Evolutionary conservation across 2,888 invertebrate genomes (phyloP).

Genomic region (Strigamia crassipes): DNA sequence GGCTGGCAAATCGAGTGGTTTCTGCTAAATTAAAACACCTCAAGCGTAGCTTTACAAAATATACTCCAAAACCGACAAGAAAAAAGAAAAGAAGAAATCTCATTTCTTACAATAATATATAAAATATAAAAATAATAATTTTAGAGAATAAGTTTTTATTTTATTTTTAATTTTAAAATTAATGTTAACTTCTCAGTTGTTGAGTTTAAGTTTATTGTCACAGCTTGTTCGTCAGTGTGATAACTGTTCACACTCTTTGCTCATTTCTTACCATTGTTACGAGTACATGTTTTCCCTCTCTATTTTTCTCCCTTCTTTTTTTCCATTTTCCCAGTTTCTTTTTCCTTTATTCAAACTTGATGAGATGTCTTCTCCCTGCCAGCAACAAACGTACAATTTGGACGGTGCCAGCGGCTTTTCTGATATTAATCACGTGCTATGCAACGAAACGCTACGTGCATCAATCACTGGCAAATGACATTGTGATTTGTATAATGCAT

Average conservation of each 20-base stretch:
- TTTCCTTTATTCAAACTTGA: conserved; percentile 16
- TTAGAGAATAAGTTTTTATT: no score
- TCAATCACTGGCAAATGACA: conserved; percentile 10
- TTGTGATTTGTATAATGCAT: neutral
- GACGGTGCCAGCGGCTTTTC: conserved; percentile 21
- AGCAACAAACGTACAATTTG: conserved; percentile 21
- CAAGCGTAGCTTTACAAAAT: neutral
- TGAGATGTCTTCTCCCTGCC: conserved; percentile 21
- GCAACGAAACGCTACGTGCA: neutral
- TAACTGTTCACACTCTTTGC: neutral
- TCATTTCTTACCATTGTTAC: neutral
- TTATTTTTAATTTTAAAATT: no score
- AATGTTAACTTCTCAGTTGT: no score
- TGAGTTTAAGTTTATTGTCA: no score
- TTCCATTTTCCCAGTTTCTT: neutral
- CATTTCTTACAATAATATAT: no score
- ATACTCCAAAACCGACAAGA: neutral
- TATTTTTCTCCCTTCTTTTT: neutral
- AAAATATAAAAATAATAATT: no score
- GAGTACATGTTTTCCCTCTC: neutral
- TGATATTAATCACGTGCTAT: neutral
- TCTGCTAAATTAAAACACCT: conserved; percentile 1
- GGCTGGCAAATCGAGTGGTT: conserved; percentile 10
- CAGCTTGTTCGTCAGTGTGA: no score
- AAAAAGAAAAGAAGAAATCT: no score